Percentiles rank a stretch among this genome's conserved stretches.
Conservation (phyloP, 2,797 vertebrate species). For the Myotis pilosus region DNA sequence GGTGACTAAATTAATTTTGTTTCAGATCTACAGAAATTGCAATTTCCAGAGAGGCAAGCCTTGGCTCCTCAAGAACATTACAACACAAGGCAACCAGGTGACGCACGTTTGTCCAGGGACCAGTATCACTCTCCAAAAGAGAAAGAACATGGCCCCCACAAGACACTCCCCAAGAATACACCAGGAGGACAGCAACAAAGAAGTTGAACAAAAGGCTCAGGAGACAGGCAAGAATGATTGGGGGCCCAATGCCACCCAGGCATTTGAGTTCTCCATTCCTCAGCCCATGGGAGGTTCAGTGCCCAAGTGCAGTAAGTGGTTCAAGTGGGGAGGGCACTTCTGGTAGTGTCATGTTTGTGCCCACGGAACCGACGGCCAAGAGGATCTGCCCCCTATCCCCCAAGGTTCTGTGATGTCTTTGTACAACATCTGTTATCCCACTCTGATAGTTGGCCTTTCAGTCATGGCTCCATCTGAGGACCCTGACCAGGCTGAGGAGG, state of each 20-base stretch:
- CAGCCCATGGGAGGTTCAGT: accelerated
- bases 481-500: not conserved
- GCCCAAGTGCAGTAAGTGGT: not conserved
- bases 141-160: not conserved
- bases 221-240: not conserved
- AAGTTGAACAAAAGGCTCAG: accelerated
- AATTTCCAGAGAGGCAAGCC: slow-evolving; percentile 56
- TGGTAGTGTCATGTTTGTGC: accelerated
- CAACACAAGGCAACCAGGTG: not conserved
- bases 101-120: accelerated
- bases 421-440: not conserved
- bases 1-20: not conserved
- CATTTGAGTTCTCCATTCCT: accelerated
- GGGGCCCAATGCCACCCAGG: accelerated
- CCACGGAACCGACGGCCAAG: accelerated
- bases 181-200: accelerated
- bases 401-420: accelerated
- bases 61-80: slow-evolving; percentile 12
- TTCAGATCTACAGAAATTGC: slow-evolving; percentile 43
- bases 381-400: not conserved
- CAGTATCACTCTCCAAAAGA: accelerated
- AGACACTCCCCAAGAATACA: not conserved
- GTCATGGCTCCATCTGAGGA: not conserved
- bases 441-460: not conserved
- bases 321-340: not conserved